Percentiles rank a stretch among this genome's conserved stretches.
Evolutionary conservation across 2,797 vertebrate genomes (phyloP).

Genomic region (Spheniscus humboldti): DNA sequence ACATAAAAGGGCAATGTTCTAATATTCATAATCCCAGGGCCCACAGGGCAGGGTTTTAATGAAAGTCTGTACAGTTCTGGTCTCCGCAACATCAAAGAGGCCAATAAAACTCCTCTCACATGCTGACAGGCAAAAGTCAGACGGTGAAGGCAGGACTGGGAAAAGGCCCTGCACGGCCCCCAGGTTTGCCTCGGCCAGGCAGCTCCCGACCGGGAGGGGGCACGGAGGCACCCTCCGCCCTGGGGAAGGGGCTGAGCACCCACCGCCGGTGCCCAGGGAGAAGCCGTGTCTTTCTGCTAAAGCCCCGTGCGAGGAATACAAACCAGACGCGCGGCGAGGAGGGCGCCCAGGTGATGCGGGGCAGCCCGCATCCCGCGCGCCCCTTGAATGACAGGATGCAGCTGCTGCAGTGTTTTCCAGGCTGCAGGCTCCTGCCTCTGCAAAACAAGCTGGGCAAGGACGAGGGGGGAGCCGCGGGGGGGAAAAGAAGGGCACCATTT

Average conservation of each 20-base stretch:
- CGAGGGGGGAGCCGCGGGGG: background rate
- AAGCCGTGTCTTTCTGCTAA: background rate
- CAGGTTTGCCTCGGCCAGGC: background rate
- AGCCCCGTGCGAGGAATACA: background rate
- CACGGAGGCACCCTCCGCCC: accelerated
- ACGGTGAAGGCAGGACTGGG: background rate
- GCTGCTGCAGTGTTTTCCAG: conserved; percentile 25
- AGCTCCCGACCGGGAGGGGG: background rate
- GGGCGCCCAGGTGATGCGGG: conserved; percentile 39
- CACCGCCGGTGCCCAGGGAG: accelerated
- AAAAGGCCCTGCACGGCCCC: background rate
- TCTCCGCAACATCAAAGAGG: conserved; percentile 55
- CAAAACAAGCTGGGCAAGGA: background rate
- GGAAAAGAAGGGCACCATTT: conserved; percentile 33
- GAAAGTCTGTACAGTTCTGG: conserved; percentile 47
- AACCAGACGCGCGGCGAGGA: conserved; percentile 30
- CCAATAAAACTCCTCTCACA: conserved; percentile 37
- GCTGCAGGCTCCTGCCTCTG: background rate
- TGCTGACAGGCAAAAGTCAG: conserved; percentile 34
- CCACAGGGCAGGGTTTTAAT: conserved; percentile 51
- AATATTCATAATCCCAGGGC: conserved; percentile 61
- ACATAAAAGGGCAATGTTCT: conserved; percentile 63
- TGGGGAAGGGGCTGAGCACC: background rate
- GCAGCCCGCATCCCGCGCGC: background rate
- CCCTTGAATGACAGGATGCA: conserved; percentile 32